Base-by-base conservation (phyloP, 23 tunicate species). In the Halocynthia roretzi region DNA sequence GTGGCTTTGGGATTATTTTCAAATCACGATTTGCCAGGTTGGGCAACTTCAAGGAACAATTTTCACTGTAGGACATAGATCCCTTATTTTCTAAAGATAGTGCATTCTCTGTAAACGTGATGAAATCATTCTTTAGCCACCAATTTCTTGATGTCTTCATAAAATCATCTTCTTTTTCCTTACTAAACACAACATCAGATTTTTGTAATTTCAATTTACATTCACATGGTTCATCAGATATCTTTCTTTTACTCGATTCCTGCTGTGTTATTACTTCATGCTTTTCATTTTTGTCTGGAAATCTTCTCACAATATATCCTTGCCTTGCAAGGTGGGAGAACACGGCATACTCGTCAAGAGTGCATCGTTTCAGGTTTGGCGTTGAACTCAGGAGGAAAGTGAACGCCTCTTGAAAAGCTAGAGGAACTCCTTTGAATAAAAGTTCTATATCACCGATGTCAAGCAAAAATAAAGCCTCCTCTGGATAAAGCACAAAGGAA, bases 371-470 rank as follows among this genome's bases (percentile, higher is more conserved):
- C 6, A 57, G 52, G 8, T 68, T 71, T 14, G 66, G 77, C 14
- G 11, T 40, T 48, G 48, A 52, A 48, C 79, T 52, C 17, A 72
- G 51, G 12, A 85, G 71, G 5, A 81, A 15, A 15, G 81, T 19
- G 83, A 68, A 85, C 5, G 97, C 97, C 69, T 85, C 87, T 61
- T 90, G 90, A 68, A 90, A 17, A 57, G 90, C 77, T 40, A 90
- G 5, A 12, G 68, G 71, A 2, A 78, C 81, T 44, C 85, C 97
- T 61, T 81, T 81, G 31, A 64, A 81, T 14, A 40, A 40, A 53
- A 90, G 57, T 63, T 90, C 97, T 5, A 90, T 84, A 22, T 90
- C 97, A 20, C 97, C 97, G 44, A 85, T 84, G 76, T 90, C 97
- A 8, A 90, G 65, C 48, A 90, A 65, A 85, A 90, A 90, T 61